phyloP scores from a whole-genome alignment of 2,113 vertebrate genomes.

The Microtus oregoni region DNA sequence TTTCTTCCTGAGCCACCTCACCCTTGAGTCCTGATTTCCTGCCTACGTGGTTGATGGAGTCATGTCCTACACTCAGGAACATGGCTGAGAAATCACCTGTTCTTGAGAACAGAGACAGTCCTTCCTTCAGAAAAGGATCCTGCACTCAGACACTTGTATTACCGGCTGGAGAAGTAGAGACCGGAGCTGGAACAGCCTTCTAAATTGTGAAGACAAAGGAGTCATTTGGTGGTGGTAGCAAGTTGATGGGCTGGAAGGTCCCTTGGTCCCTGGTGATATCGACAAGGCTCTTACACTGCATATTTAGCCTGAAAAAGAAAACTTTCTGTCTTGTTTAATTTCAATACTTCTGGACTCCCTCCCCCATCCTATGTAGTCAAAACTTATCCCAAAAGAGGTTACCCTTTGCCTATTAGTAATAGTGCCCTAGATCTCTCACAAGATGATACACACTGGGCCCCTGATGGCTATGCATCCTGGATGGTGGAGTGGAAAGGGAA shows the following conservation, averaged over 20 bases:
- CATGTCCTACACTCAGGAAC: background rate
- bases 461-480: background rate
- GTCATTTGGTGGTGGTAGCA: background rate
- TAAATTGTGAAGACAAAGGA: background rate
- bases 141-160: background rate
- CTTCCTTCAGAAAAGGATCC: background rate
- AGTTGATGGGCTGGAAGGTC: background rate
- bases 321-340: conserved; percentile 1
- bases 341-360: background rate
- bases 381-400: conserved; percentile 4
- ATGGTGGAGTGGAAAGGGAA: background rate
- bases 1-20: background rate
- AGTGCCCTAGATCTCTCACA: background rate
- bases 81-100: background rate
- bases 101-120: background rate
- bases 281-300: background rate
- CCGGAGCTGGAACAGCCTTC: background rate
- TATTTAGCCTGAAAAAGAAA: conserved; percentile 34
- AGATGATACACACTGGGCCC: too few species aligned
- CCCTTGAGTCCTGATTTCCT: background rate
- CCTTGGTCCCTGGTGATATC: background rate
- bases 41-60: background rate
- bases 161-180: background rate
- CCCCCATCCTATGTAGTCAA: background rate
- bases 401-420: background rate